Percentiles rank a stretch among this genome's conserved stretches.
These are phyloP conservation scores for Sycophaga agraensis DNA, from an alignment of 1,140 invertebrate species.

Conservation along the genomic window DNA sequence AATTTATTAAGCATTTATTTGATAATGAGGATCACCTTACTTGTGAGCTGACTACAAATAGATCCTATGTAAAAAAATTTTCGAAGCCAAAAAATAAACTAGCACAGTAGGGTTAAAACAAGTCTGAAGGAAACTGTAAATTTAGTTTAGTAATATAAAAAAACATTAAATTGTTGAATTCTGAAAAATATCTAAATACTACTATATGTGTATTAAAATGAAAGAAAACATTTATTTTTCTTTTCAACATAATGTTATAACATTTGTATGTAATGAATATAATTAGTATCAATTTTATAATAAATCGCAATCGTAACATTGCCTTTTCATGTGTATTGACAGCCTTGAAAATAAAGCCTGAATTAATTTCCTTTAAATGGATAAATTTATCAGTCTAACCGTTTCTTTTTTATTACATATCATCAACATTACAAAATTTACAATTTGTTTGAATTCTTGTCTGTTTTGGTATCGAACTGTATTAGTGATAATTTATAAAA, in stretches of 20 bases:
- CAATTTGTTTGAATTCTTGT: conserved; percentile 12
- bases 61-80: no score
- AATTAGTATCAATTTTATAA: conserved; percentile 27
- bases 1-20: no score
- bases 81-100: no score
- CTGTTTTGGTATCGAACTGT: conserved; percentile 16
- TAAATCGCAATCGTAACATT: conserved; percentile 29
- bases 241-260: conserved; percentile 34
- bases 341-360: conserved; percentile 28
- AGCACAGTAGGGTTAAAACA: no score
- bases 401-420: conserved; percentile 7
- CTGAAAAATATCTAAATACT: no score
- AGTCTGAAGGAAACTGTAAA: no score
- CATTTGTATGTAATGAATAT: conserved; percentile 36
- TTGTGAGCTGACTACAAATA: no score
- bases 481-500: conserved; percentile 12
- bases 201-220: no score
- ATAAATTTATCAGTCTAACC: conserved; percentile 24
- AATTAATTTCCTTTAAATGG: conserved; percentile 17
- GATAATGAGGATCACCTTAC: no score
- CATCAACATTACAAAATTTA: conserved; percentile 33
- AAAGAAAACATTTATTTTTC: no score
- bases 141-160: no score
- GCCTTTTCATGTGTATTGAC: conserved; percentile 18
- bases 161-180: no score